Conservation (phyloP, 2,888 invertebrate species). For the Yponomeuta plumbellus region DNA sequence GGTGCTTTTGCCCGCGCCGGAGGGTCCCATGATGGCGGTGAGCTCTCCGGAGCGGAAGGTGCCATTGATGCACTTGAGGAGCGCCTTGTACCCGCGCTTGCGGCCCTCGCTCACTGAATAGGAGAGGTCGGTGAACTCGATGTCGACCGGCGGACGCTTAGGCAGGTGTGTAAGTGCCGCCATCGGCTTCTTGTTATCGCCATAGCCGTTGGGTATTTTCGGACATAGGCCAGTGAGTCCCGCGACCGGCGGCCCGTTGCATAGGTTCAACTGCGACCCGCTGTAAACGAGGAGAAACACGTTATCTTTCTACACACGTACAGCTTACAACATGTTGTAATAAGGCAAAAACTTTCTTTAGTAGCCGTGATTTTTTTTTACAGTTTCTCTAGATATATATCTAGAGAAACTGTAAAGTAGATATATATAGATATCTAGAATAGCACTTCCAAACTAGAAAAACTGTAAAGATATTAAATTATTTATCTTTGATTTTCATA, state of each 20-base stretch:
- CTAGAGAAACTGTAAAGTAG: no score
- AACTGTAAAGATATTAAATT: no score
- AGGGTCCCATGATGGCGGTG: constrained; percentile 97
- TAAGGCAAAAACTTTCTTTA: not conserved
- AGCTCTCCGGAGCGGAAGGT: constrained; percentile 93
- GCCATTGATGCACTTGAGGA: constrained; percentile 92
- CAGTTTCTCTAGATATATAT: no score
- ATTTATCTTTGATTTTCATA: no score
- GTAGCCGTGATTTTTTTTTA: no score
- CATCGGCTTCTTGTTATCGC: constrained; percentile 84
- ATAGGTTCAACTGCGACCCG: constrained; percentile 83
- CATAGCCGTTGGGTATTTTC: constrained; percentile 84
- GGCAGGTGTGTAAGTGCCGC: constrained; percentile 88
- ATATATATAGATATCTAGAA: no score
- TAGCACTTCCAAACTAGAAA: not conserved
- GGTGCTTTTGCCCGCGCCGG: constrained; percentile 86
- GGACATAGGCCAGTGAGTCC: constrained; percentile 75
- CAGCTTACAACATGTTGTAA: not conserved
- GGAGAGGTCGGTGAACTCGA: constrained; percentile 90
- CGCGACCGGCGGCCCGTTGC: constrained; percentile 79
- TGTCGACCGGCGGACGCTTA: constrained; percentile 91
- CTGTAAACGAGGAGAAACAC: constrained; percentile 59
- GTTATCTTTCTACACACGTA: not conserved
- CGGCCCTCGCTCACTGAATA: constrained; percentile 93
- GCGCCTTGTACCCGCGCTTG: constrained; percentile 88